Evolutionary conservation across 2,113 vertebrate species (phyloP), one percentile per base, ranked within the genome.

Genomic region (Hypocryptadius cinnamomeus): DNA sequence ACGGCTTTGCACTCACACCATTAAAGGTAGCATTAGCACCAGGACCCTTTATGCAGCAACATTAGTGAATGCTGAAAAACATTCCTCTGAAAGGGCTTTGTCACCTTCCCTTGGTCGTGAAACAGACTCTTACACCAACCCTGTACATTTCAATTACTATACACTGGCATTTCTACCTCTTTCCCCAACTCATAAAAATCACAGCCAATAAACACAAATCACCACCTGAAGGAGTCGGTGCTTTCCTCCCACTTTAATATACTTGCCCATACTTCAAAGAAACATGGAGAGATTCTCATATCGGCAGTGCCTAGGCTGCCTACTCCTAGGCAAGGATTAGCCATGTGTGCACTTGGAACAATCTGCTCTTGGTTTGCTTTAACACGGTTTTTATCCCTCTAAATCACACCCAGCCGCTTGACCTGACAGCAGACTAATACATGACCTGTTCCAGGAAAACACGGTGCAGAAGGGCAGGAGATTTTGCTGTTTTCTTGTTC

Each of bases 141-240:
- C 87, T 13, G 31, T 91, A 91, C 93, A 82, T 98, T 97, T 97
- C 91, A 97, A 93, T 95, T 97, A 96, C 90, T 89, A 10, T 24
- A 15, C 4, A 2, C 86, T 18, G 27, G 81, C 57, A 31, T 96
- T 97, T 96, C 93, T 96, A 33, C 88, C 76, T 96, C 94, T 96
- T 96, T 96, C 93, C 84, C 89, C 85, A 89, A 93, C 95, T 96
- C 96, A 47, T 98, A 98, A 97, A 97, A 97, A 97, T 97, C 96
- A 92, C 96, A 98, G 96, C 92, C 96, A 97, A 96, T 97, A 97
- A 98, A 97, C 95, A 97, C 95, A 96, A 95, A 90, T 97, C 71
- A 87, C 92, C 96, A 97, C 96, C 97, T 96, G 94, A 97, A 97
- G 89, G 92, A 97, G 96, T 18, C 13, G 11, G 83, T 71, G 79